These are phyloP conservation scores for Geotrypetes seraphini DNA, from an alignment of 2,797 vertebrate species.

Conservation along the genomic window DNA sequence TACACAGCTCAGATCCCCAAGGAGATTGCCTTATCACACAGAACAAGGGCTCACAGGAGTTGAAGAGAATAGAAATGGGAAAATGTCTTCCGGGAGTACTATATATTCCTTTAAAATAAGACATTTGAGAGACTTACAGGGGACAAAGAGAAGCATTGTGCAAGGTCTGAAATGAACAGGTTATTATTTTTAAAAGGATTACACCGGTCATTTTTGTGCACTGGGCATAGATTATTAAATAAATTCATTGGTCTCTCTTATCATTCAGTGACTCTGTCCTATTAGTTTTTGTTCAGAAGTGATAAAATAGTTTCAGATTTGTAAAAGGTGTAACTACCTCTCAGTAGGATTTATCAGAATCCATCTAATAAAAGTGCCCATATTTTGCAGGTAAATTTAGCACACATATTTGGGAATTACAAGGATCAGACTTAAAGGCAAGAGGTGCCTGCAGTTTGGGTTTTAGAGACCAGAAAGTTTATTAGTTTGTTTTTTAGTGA, in stretches of 20 bases:
- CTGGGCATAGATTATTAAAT: constrained; percentile 43
- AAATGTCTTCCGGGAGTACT: constrained; percentile 68
- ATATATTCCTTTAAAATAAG: constrained; percentile 75
- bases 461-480: constrained; percentile 17
- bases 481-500: constrained; percentile 4
- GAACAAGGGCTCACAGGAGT: constrained; percentile 71
- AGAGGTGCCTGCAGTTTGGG: constrained; percentile 14
- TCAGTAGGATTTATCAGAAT: constrained; percentile 28
- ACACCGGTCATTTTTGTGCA: constrained; percentile 40
- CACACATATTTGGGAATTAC: constrained; percentile 1
- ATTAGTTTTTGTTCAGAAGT: constrained; percentile 36
- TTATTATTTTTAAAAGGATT: constrained; percentile 58
- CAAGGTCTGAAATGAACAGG: constrained; percentile 49
- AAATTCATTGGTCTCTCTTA: constrained; percentile 31
- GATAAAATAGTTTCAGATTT: constrained; percentile 35
- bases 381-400: constrained; percentile 18
- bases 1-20: constrained; percentile 72
- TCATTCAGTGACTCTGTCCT: constrained; percentile 27
- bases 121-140: constrained; percentile 67
- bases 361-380: constrained; percentile 23
- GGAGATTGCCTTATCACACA: constrained; percentile 75
- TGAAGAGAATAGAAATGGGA: constrained; percentile 72
- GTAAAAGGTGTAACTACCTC: constrained; percentile 21
- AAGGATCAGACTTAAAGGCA: constrained; percentile 15
- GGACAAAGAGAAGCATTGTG: constrained; percentile 62